Conservation (phyloP, 1,140 invertebrate species). For the Archivesica marissinica region DNA sequence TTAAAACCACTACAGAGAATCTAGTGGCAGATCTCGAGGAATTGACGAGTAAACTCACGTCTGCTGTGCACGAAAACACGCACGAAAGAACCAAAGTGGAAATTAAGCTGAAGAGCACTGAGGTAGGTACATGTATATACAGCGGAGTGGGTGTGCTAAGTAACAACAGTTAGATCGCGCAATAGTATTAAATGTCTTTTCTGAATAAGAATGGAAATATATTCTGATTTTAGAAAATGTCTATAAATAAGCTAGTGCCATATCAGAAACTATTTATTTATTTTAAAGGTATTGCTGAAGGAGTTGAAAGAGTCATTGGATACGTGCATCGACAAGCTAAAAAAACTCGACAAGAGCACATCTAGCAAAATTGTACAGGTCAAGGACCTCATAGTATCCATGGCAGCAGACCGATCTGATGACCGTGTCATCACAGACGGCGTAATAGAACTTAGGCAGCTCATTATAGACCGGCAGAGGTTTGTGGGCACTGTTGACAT, state of each 20-base stretch:
- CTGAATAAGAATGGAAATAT: background rate
- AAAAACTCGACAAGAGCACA: background rate
- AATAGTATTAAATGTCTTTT: background rate
- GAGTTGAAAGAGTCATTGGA: background rate
- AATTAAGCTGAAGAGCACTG: background rate
- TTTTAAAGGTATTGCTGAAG: slow-evolving; percentile 4
- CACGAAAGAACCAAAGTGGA: slow-evolving; percentile 10
- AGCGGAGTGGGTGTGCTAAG: background rate
- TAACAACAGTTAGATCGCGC: background rate
- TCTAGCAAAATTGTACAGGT: background rate
- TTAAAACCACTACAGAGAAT: background rate
- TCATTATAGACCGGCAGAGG: background rate
- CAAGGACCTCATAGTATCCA: background rate
- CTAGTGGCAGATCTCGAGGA: background rate
- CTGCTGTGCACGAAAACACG: slow-evolving; percentile 20
- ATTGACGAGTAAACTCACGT: slow-evolving; percentile 8
- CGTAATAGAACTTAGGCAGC: background rate
- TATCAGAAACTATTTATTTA: background rate
- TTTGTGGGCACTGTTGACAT: background rate
- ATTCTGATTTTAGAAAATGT: background rate
- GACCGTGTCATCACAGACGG: background rate
- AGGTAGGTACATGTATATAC: background rate
- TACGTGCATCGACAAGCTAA: background rate
- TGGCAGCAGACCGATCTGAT: background rate
- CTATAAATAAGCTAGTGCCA: background rate